phyloP scores from a whole-genome alignment of 2,888 invertebrate genomes.

The Drosophila parthenogenetica region DNA sequence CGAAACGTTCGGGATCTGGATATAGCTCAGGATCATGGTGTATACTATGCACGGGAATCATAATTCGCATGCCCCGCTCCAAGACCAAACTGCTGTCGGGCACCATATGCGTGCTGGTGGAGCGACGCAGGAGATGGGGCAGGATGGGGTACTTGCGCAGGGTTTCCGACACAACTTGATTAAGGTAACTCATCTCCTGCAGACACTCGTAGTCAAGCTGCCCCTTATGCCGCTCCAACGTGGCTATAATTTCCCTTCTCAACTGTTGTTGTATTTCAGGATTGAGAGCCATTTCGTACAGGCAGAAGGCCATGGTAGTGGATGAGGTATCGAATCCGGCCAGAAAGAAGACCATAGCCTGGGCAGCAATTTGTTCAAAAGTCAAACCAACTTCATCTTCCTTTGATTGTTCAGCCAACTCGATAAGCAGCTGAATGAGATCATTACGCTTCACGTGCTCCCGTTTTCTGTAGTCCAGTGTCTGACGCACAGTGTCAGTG shows the following conservation, averaged over 20 bases:
- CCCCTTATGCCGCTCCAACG: slow-evolving; percentile 79
- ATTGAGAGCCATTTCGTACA: slow-evolving; percentile 86
- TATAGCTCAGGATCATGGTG: slow-evolving; percentile 86
- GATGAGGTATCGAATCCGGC: slow-evolving; percentile 87
- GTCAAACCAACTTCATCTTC: slow-evolving; percentile 45
- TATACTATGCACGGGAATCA: slow-evolving; percentile 85
- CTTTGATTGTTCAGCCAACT: slow-evolving; percentile 18
- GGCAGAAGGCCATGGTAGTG: slow-evolving; percentile 85
- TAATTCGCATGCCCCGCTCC: slow-evolving; percentile 77
- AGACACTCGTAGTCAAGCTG: slow-evolving; percentile 85
- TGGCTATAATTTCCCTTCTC: slow-evolving; percentile 84
- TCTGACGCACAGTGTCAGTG: slow-evolving; percentile 84
- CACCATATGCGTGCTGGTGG: slow-evolving; percentile 85
- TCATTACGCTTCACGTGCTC: slow-evolving; percentile 83
- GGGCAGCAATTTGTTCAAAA: slow-evolving; percentile 86
- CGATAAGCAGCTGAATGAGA: slow-evolving; percentile 83
- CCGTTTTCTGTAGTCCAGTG: slow-evolving; percentile 81
- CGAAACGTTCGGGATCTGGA: slow-evolving; percentile 87
- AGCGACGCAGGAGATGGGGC: slow-evolving; percentile 85
- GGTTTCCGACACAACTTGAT: slow-evolving; percentile 85
- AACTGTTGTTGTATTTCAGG: slow-evolving; percentile 85
- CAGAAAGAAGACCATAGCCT: slow-evolving; percentile 86
- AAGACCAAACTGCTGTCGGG: slow-evolving; percentile 85
- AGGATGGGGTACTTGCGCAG: slow-evolving; percentile 86
- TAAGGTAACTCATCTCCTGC: slow-evolving; percentile 86